Evolutionary conservation across 1,140 invertebrate species (phyloP), one percentile per base, ranked within the genome.

Genomic region (Archegozetes longisetosus): DNA sequence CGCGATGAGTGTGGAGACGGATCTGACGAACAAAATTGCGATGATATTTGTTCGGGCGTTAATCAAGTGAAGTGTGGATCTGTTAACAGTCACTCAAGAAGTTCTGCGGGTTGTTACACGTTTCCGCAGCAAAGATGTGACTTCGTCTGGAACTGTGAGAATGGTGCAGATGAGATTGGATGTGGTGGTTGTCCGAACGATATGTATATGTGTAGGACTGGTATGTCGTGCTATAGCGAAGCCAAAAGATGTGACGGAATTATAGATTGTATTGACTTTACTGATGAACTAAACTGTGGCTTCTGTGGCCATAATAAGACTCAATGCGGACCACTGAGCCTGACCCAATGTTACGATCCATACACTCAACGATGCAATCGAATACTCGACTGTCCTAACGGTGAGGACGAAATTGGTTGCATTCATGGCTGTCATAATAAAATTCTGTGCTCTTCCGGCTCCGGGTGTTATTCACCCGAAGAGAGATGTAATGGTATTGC

Each of bases 391-490:
- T 92, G 88, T 68, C 80, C 84, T 0, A 85, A 88, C 70, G 86
- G 84, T 14, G 84, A 83, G 62, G 88, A 92, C 64, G 88, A 92
- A 70, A 79, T 82, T 67, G 82, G 82, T 66, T 91, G 88, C 67
- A 73, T 86, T 88, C 29, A 69, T 20, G 65, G 65, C 50, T 66
- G 70, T 27, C 53, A 62, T n/a, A 64, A 65, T 2, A 67, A 71
- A 61, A 64, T 60, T 23, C 17, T 54, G 9, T 74, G 73, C 65
- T 57, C 61, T 28, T 62, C 61, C 23, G 62, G 62, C 28, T 67
- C 54, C 13, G 66, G 68, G 24, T 76, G 74, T 59, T 74, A 72
- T 61, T 54, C 55, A 14, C 53, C 60, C 12, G 63, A 68, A 14
- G 70, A 73, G 46, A 64, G 72, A 20, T 76, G 74, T 64, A 71